Evolutionary conservation across 2,113 vertebrate species (phyloP).

Genomic region (Pedetes capensis): DNA sequence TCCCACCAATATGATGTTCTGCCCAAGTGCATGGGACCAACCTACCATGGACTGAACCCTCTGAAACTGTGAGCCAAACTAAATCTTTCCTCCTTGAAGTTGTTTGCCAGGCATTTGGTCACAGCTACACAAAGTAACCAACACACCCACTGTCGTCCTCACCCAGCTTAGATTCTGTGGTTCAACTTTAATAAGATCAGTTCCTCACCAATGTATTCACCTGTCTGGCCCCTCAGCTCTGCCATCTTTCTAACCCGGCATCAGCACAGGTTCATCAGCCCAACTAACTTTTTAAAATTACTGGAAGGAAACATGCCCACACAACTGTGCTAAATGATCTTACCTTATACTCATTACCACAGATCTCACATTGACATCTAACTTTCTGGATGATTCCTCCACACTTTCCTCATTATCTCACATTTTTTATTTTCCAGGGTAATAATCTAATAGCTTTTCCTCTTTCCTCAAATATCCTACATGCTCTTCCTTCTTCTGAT

Average conservation of each 20-base stretch:
- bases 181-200: neutral
- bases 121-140: no score
- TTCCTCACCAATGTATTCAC: neutral
- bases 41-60: no score
- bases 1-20: no score
- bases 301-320: neutral
- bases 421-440: neutral
- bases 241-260: neutral
- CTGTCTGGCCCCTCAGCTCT: neutral
- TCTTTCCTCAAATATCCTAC: neutral
- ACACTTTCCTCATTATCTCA: neutral
- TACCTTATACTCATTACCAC: neutral
- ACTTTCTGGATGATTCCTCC: neutral
- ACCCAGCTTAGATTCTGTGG: neutral
- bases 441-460: neutral
- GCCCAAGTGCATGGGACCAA: no score
- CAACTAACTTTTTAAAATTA: neutral
- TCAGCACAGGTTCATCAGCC: neutral
- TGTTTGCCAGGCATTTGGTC: no score
- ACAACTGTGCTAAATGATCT: no score
- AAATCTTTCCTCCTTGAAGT: no score
- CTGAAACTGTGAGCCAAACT: no score
- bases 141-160: neutral
- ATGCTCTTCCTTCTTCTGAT: neutral
- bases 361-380: neutral